phyloP scores from a whole-genome alignment of 2,888 invertebrate species.

The Allolobophora icterica region DNA sequence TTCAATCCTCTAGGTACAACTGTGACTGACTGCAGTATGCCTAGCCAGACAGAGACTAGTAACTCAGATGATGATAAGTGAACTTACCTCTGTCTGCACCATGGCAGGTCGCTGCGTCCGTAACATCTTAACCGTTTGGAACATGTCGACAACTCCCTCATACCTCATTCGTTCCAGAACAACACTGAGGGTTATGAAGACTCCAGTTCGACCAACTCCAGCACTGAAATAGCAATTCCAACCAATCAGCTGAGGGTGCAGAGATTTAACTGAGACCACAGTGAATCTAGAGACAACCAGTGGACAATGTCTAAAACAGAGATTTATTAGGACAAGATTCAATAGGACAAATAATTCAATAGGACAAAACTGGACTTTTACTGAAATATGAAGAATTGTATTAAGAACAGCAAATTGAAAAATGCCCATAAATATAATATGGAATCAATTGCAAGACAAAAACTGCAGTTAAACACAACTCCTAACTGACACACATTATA shows the following conservation, averaged over 20 bases:
- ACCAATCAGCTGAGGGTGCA: neutral
- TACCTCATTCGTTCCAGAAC: slow-evolving; percentile 98
- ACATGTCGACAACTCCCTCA: slow-evolving; percentile 97
- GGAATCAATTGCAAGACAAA: no score
- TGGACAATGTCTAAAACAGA: no score
- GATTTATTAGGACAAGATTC: no score
- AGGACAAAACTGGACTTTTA: no score
- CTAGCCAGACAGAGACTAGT: neutral
- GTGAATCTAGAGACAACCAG: no score
- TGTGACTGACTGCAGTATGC: neutral
- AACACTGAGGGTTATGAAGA: slow-evolving; percentile 96
- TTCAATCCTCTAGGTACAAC: no score
- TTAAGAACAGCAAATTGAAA: no score
- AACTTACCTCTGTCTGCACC: slow-evolving; percentile 95
- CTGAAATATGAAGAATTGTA: no score
- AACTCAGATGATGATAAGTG: neutral
- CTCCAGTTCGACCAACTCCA: slow-evolving; percentile 97
- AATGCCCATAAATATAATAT: no score
- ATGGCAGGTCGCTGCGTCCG: slow-evolving; percentile 97
- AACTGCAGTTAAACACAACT: no score
- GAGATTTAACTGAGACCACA: neutral
- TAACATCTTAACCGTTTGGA: slow-evolving; percentile 96
- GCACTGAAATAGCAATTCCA: slow-evolving; percentile 73
- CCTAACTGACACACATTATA: no score
- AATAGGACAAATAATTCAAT: no score